Base-by-base conservation (phyloP, 1,140 invertebrate species). In the Drosophila pallidifrons region DNA sequence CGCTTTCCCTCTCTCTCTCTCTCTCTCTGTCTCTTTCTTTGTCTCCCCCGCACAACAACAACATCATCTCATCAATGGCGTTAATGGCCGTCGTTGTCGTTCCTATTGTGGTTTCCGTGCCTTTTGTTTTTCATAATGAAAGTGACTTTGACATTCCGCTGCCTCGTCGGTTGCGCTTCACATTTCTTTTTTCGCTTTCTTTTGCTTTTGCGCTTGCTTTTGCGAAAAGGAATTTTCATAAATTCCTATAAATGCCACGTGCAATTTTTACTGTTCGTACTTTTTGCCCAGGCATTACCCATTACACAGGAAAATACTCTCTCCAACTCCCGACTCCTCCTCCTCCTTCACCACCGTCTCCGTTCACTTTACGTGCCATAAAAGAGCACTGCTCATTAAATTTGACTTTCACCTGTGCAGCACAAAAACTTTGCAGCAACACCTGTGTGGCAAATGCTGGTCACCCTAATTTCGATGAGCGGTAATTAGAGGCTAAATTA, bases 131-230 rank as follows among this genome's bases (percentile, higher is more conserved):
- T 55, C 58, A 55, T 75, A 70, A 78, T 78, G 72, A 78, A 78
- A 71, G 76, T 69, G 76, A 78, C 72, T 75, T 77, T 75, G 66
- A 61, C 76, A 78, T 78, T 75, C 76, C 76, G 47, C 35, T 57
- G 35, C 25, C 71, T 68, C 71, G 67, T 68, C 68, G 71, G 67
- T 68, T 74, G 71, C 55, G 71, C 55, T 55, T 68, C 71, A 43
- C 55, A 41, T 54, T 60, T 60, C 55, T 69, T 55, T 74, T 61
- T 55, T 74, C 32, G 28, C 66, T 41, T 25, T 10, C 2, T 38
- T 10, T 8, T 8, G 49, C 16, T 25, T 20, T 8, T 28, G 30
- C 51, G 32, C 3, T 8, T 8, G 49, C 16, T 25, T 20, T 8
- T 28, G 30, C 51, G 32, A 28, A n/a, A 4, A 54, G 65, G 71